Evolutionary conservation across 1,140 invertebrate species (phyloP), one percentile per base, ranked within the genome.

Genomic region (Macrostomum lignano): DNA sequence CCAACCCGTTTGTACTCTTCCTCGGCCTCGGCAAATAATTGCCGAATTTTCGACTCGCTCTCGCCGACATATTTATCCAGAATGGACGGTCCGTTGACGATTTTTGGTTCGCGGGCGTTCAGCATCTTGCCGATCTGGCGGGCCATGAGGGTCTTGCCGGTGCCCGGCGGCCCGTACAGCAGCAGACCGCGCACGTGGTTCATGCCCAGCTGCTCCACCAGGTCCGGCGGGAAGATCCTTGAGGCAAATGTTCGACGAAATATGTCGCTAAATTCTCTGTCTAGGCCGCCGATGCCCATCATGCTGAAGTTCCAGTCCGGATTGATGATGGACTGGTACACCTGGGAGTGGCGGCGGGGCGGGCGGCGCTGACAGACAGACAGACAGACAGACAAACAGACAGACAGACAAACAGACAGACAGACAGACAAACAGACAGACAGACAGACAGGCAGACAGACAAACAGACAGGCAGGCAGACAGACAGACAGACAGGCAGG

Each of bases 1-100:
- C 56, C 55, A 57, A 81, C 73, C 52, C 69, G 65, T 49, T 86
- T 91, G 50, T 94, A 81, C 56, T 98, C 91, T 41, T 94, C 86
- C 59, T 98, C 91, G 9, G 91, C 91, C 38, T 96, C 88, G 42
- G 81, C 86, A 61, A 98, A 98, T 22, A 98, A 57, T 36, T 82
- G 65, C 34, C 91, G 60, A 40, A 98, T 70, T 56, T 99, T 98
- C 7, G 88, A 84, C 62, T 99, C 91, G 34, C 82, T 93, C 60
- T 99, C 91, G 37, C 91, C 91, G n/a, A 98, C 91, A 61, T 93
- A 98, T 60, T 99, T 98, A 58, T 98, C 84, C 38, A 98, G 63
- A 50, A 99, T 88, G 52, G 96, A 82, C 0, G 91, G 88, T n/a
- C 88, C 91, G 55, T 96, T 98, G 0, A 98, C 84, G 48, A 98